phyloP scores from a whole-genome alignment of 2,113 vertebrate species.

The Thalassoma bifasciatum region DNA sequence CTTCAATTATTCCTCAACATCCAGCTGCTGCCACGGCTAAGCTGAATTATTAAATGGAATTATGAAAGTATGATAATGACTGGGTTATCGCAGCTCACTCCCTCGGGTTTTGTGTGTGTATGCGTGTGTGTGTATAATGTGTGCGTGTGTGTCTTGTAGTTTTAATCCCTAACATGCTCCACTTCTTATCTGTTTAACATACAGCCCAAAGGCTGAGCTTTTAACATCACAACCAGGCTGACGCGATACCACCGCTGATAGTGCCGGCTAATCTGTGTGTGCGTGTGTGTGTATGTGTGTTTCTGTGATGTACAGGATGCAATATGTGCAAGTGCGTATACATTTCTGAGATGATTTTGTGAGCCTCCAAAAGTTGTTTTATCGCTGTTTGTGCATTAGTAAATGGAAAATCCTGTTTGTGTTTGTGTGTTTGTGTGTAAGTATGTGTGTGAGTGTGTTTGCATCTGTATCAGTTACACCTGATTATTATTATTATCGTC shows the following conservation, averaged over 20 bases:
- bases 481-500: slow-evolving; percentile 43
- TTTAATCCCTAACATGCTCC: slow-evolving; percentile 73
- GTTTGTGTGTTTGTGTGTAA: slow-evolving; percentile 3
- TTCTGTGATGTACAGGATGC: neutral
- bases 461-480: slow-evolving; percentile 18
- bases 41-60: slow-evolving; percentile 75
- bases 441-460: neutral
- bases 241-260: slow-evolving; percentile 62
- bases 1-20: slow-evolving; percentile 71
- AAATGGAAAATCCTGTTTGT: neutral
- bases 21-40: slow-evolving; percentile 46
- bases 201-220: slow-evolving; percentile 73
- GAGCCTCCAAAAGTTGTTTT: slow-evolving; percentile 6
- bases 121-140: neutral
- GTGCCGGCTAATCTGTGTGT: slow-evolving; percentile 42
- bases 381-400: neutral
- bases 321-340: too few species aligned
- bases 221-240: slow-evolving; percentile 69
- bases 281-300: slow-evolving; percentile 32
- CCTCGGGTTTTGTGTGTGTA: slow-evolving; percentile 49
- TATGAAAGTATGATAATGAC: slow-evolving; percentile 74
- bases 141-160: slow-evolving; percentile 63
- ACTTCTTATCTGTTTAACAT: slow-evolving; percentile 75
- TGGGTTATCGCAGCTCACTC: slow-evolving; percentile 66
- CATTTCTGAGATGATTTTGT: neutral